Percentiles rank a stretch among this genome's conserved stretches.
phyloP scores from a whole-genome alignment of 2,797 vertebrate species.

The Apogon talboti region DNA sequence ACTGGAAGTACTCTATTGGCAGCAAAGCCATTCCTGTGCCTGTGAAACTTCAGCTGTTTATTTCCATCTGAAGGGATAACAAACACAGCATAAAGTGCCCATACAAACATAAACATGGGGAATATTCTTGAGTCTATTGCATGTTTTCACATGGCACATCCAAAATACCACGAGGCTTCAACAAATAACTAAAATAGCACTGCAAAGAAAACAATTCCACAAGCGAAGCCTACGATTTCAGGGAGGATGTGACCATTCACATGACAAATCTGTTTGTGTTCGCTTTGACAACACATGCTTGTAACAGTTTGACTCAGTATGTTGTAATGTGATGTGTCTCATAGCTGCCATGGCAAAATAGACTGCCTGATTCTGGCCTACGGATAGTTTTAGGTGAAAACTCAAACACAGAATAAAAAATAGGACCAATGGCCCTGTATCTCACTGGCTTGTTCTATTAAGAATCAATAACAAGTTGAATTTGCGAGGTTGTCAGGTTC shows the following conservation, averaged over 20 bases:
- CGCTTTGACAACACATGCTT: no score
- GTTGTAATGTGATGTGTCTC: no score
- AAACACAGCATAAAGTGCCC: constrained; percentile 66
- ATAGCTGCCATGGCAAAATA: no score
- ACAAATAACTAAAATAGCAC: constrained; percentile 75
- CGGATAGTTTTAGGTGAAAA: no score
- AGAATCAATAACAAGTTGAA: no score
- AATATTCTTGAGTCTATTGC: constrained; percentile 58
- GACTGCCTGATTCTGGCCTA: no score
- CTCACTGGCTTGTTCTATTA: no score
- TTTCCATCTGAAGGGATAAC: constrained; percentile 74
- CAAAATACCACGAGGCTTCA: constrained; percentile 65
- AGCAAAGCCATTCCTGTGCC: constrained; percentile 64
- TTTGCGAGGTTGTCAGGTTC: no score
- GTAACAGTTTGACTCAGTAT: no score
- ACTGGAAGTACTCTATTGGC: constrained; percentile 30
- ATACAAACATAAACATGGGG: constrained; percentile 71
- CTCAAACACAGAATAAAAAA: no score
- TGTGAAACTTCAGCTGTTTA: constrained; percentile 73
- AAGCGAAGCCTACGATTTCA: constrained; percentile 21
- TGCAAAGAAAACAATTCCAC: constrained; percentile 63
- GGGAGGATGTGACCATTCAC: constrained; percentile 25
- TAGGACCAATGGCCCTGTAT: no score
- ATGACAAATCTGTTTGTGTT: constrained; percentile 30
- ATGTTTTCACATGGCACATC: constrained; percentile 75